A percentile compares a stretch with the other conserved stretches of the same genome.
phyloP scores from a whole-genome alignment of 2,797 vertebrate species.

The Cyprinodon diabolis region DNA sequence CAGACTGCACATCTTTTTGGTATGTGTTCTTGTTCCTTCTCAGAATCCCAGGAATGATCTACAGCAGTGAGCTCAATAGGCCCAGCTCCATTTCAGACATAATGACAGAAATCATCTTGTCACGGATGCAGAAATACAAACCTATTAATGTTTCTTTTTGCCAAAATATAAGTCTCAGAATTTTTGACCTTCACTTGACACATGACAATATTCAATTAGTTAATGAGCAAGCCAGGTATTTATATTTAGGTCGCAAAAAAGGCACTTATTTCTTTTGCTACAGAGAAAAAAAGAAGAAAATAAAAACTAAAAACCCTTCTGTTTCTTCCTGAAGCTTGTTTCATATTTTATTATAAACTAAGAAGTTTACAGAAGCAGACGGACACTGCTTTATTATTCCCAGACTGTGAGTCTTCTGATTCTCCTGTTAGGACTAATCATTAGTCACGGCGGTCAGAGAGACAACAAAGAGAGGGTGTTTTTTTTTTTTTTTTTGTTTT shows the following conservation, averaged over 20 bases:
- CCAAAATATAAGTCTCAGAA: constrained; percentile 19
- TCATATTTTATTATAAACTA: constrained; percentile 35
- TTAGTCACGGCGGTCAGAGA: constrained; percentile 13
- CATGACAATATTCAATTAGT: constrained; percentile 27
- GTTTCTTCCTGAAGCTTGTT: constrained; percentile 32
- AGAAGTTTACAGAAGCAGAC: constrained; percentile 27
- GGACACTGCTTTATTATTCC: constrained; percentile 19
- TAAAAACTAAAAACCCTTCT: constrained; percentile 20
- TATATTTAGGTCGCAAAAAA: constrained; percentile 12
- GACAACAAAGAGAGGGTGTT: constrained; percentile 8
- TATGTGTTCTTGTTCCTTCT: constrained; percentile 47
- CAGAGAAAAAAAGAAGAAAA: constrained; percentile 7
- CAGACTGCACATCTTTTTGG: constrained; percentile 42
- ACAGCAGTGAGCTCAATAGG: constrained; percentile 33
- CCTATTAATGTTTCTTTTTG: constrained; percentile 36
- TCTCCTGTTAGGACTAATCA: constrained; percentile 13
- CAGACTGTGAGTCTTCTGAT: constrained; percentile 11
- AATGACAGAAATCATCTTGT: constrained; percentile 44
- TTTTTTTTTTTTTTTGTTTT: not conserved
- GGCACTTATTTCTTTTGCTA: constrained; percentile 15
- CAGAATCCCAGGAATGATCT: constrained; percentile 61
- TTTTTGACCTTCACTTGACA: constrained; percentile 31
- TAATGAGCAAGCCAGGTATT: constrained; percentile 1
- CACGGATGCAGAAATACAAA: constrained; percentile 34
- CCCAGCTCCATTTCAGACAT: constrained; percentile 36